These are phyloP conservation scores for Diceros bicornis DNA, from an alignment of 2,797 vertebrate genomes.

Conservation along the genomic window DNA sequence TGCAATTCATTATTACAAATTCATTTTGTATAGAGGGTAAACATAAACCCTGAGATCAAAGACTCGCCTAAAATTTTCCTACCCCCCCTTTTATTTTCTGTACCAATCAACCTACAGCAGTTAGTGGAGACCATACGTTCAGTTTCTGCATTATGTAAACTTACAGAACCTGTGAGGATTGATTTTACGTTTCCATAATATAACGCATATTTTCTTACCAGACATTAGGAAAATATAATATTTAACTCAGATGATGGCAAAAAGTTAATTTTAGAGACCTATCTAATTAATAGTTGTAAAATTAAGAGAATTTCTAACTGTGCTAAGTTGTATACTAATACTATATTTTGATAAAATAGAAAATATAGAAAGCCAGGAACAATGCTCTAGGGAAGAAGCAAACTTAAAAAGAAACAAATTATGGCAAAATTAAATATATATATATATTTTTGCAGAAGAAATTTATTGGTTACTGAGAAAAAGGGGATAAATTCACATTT, in stretches of 20 bases:
- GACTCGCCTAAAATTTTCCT: neutral
- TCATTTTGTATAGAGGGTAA: neutral
- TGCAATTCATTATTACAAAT: neutral
- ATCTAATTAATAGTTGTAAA: neutral
- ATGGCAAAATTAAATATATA: neutral
- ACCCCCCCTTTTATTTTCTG: neutral
- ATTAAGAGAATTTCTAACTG: neutral
- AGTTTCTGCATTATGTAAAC: neutral
- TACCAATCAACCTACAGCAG: neutral
- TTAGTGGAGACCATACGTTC: neutral
- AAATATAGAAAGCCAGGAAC: neutral
- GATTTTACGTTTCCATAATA: conserved; percentile 15
- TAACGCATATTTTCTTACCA: neutral
- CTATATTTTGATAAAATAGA: conserved; percentile 3
- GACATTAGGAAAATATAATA: neutral
- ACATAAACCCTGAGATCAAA: neutral
- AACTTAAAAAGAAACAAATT: neutral
- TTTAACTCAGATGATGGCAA: neutral
- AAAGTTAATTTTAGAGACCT: conserved; percentile 3
- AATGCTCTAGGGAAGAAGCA: neutral
- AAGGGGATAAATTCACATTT: neutral
- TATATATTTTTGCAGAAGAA: neutral
- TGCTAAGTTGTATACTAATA: neutral
- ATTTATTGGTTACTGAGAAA: neutral
- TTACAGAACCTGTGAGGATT: neutral